phyloP scores from a whole-genome alignment of 2,888 invertebrate species.

The Mantis religiosa region DNA sequence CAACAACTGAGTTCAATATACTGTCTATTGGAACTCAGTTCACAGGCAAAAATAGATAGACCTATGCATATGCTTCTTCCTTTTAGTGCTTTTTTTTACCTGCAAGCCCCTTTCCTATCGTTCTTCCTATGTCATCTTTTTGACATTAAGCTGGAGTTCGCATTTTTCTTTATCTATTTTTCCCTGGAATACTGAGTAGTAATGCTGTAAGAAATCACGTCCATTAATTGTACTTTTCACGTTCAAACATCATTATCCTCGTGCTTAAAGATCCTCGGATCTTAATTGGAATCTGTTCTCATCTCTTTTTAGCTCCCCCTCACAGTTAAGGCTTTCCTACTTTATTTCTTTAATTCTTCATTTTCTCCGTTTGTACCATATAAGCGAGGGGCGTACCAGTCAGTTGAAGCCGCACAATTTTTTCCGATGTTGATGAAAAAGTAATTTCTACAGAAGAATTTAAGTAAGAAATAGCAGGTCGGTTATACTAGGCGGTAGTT shows the following conservation, averaged over 20 bases:
- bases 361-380: neutral
- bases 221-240: neutral
- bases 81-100: neutral
- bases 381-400: neutral
- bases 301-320: neutral
- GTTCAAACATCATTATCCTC: neutral
- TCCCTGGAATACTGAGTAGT: neutral
- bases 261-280: neutral
- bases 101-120: neutral
- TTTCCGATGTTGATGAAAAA: neutral
- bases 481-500: too few species aligned
- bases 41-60: too few species aligned
- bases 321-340: neutral
- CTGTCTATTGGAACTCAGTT: too few species aligned
- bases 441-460: neutral
- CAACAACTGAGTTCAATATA: too few species aligned
- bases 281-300: neutral
- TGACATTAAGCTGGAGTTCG: neutral
- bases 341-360: neutral
- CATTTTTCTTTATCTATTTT: neutral
- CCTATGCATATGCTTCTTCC: neutral
- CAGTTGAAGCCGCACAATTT: neutral
- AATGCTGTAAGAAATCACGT: neutral
- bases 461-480: neutral
- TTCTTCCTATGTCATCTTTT: neutral